Evolutionary conservation across 1,140 invertebrate genomes (phyloP).

Genomic region (Cephus cinctus): DNA sequence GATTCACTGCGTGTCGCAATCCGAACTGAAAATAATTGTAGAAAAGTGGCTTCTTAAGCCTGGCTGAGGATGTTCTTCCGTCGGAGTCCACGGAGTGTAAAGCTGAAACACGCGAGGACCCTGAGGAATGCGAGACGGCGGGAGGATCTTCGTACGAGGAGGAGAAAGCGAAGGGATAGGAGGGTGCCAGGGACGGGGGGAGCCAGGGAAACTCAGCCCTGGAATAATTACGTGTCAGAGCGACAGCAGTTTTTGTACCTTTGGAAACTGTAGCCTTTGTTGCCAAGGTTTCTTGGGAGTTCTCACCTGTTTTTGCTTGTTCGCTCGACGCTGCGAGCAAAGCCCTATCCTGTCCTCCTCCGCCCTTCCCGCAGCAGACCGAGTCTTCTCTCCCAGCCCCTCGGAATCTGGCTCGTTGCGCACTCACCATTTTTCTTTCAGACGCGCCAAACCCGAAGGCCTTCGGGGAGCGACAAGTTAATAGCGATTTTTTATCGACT

Average conservation of each 20-base stretch:
- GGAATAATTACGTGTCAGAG: neutral
- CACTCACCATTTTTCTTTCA: slow-evolving; percentile 11
- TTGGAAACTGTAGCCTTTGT: neutral
- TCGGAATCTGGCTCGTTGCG: too few species aligned
- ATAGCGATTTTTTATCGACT: slow-evolving; percentile 37
- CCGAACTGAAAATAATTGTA: too few species aligned
- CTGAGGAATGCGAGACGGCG: too few species aligned
- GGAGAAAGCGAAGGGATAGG: neutral
- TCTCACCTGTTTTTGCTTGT: neutral
- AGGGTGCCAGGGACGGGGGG: neutral
- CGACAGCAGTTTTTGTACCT: neutral
- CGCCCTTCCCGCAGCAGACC: too few species aligned
- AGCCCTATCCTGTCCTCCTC: too few species aligned
- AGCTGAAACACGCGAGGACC: too few species aligned
- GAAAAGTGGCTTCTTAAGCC: too few species aligned
- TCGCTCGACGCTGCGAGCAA: neutral
- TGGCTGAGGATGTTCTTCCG: too few species aligned
- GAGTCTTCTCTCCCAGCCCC: too few species aligned
- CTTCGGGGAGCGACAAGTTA: slow-evolving; percentile 26
- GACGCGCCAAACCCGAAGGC: neutral
- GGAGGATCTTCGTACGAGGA: too few species aligned
- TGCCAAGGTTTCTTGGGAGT: neutral
- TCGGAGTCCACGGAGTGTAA: too few species aligned
- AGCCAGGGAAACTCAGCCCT: neutral
- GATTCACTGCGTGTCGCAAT: too few species aligned